A percentile compares a stretch with the other conserved stretches of the same genome.
Evolutionary conservation across 64 coral and sea anemone species (phyloP).

Genomic region (Dendrophyllia cribrosa): DNA sequence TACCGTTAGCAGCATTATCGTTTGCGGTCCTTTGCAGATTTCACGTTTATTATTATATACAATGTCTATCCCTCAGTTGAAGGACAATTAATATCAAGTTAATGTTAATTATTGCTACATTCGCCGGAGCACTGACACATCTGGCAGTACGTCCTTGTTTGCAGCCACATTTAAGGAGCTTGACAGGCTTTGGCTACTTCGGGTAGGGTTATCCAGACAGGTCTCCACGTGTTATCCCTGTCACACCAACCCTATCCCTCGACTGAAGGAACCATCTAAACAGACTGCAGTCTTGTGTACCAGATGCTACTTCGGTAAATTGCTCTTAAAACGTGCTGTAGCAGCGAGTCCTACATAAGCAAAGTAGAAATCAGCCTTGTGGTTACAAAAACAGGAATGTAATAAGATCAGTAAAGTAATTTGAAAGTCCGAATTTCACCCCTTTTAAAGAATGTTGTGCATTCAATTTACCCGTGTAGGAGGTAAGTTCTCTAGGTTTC

Average conservation of each 20-base stretch:
- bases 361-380: slow-evolving; percentile 39
- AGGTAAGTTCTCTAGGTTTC: slow-evolving; percentile 29
- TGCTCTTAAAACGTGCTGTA: slow-evolving; percentile 42
- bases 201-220: not conserved
- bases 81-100: too few relatives aligned
- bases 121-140: not conserved
- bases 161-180: not conserved
- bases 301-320: slow-evolving; percentile 43
- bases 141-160: not conserved
- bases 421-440: slow-evolving; percentile 13
- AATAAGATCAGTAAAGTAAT: not conserved
- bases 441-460: not conserved
- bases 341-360: slow-evolving; percentile 10
- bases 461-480: slow-evolving; percentile 44
- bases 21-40: too few relatives aligned
- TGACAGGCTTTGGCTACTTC: not conserved
- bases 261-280: not conserved
- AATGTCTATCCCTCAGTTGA: too few relatives aligned
- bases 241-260: not conserved
- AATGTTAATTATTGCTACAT: too few relatives aligned
- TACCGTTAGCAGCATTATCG: too few relatives aligned
- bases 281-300: slow-evolving; percentile 1
- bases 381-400: not conserved
- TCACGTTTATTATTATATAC: too few relatives aligned
- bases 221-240: not conserved